Evolutionary conservation across 2,797 vertebrate genomes (phyloP), one percentile per base, ranked within the genome.

Genomic region (Tarsius wallacei): DNA sequence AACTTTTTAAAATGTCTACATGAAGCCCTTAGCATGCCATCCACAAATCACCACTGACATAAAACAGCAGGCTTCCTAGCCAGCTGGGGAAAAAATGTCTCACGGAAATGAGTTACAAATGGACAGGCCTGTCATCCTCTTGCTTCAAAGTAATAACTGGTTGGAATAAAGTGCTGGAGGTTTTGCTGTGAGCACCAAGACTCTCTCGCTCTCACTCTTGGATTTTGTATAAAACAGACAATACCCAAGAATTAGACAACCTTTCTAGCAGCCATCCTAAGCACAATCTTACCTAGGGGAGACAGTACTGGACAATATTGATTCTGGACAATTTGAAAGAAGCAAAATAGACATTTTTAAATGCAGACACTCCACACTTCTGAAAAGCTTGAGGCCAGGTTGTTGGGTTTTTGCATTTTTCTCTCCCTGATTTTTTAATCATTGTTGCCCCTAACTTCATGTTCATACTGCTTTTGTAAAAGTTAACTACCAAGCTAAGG

Each of bases 31-130:
- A 11, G 68, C 63, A 31, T 1, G 33, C 70, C 57, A 24, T 64
- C 88, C 53, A 66, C 85, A 89, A 91, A 84, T 83, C 95, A 83
- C 19, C 3, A 6, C 83, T 51, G 90, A 77, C 77, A 63, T 59
- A 49, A 66, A 64, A 22, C 80, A 74, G 92, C 53, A 8, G 64
- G 51, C 80, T 42, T 82, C 21, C 33, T 0, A 11, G 16, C 63
- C 59, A 33, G 80, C 84, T 5, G 74, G 28, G 73, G 42, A 8
- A 59, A 63, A 59, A 68, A 55, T 0, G 0, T 51, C 77, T 7
- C 10, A 11, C 55, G 84, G 77, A 96, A 94, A 86, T 26, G 68
- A 77, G 24, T 53, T 64, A 68, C 96, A 47, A 84, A 68, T 9
- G 89, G 7, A 57, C 26, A 1, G 26, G 51, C 68, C 13, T 7